Conservation (phyloP, 2,888 invertebrate species). For the Ennomos quercinarius region DNA sequence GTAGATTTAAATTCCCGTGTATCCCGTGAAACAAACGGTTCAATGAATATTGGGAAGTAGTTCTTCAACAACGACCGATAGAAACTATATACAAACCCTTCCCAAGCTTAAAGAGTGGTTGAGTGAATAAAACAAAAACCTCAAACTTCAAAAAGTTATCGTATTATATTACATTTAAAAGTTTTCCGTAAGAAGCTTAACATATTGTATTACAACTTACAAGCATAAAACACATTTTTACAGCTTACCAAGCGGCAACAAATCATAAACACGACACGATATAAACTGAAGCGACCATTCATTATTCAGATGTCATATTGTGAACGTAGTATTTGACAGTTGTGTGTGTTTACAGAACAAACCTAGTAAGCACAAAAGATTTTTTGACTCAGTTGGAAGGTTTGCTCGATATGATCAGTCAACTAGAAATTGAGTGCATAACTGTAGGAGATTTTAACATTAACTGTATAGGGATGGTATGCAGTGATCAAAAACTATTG, state of each 20-base stretch:
- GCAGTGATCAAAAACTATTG: no score
- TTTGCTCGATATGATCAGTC: no score
- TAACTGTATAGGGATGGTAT: no score
- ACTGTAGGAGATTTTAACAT: no score
- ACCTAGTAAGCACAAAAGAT: no score
- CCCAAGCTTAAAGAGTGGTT: no score
- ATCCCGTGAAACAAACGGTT: conserved; percentile 3
- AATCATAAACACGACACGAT: conserved; percentile 37
- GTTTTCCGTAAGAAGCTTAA: conserved; percentile 28
- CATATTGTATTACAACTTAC: conserved; percentile 23
- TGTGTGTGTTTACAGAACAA: no score
- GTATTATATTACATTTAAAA: conserved; percentile 15
- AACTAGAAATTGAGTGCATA: no score
- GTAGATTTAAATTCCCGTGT: conserved; percentile 3
- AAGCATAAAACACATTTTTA: conserved; percentile 29
- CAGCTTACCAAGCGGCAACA: conserved; percentile 32
- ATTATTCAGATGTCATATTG: conserved; percentile 40
- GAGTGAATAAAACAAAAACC: conserved; percentile 20
- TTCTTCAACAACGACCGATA: not conserved
- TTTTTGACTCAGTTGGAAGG: no score
- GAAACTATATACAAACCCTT: no score
- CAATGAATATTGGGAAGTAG: not conserved
- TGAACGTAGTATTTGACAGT: conserved; percentile 38
- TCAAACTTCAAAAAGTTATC: conserved; percentile 10
- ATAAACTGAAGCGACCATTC: conserved; percentile 39